Evolutionary conservation across 1,140 invertebrate species (phyloP).

Genomic region (Druon quercuslanigerum): DNA sequence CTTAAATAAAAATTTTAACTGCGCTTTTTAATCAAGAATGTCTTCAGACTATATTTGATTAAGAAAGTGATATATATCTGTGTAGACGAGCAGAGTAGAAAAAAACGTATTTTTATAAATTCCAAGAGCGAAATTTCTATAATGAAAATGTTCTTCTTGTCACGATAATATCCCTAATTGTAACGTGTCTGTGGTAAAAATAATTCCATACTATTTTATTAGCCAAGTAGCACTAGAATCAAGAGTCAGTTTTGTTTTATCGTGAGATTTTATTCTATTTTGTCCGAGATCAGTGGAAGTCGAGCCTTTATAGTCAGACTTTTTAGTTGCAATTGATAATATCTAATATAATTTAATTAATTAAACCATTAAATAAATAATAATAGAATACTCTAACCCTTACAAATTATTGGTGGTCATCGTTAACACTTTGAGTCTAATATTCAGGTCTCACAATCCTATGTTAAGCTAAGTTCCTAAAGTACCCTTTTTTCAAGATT

Average conservation of each 20-base stretch:
- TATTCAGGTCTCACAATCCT: too few species aligned
- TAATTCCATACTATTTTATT: conserved; percentile 41
- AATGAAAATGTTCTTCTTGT: conserved; percentile 22
- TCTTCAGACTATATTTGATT: conserved; percentile 42
- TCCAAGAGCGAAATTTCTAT: conserved; percentile 56
- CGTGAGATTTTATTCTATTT: conserved; percentile 40
- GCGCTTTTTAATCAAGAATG: neutral
- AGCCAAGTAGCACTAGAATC: conserved; percentile 32
- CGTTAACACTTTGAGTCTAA: too few species aligned
- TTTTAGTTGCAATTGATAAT: conserved; percentile 7
- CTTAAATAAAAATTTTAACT: too few species aligned
- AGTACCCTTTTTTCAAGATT: too few species aligned
- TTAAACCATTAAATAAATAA: neutral
- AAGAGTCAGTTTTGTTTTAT: conserved; percentile 50
- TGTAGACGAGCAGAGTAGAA: conserved; percentile 62
- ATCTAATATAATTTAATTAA: conserved; percentile 24
- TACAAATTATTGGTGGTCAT: too few species aligned
- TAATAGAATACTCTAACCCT: neutral
- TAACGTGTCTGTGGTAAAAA: conserved; percentile 43
- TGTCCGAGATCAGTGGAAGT: conserved; percentile 52
- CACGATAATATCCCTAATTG: conserved; percentile 21
- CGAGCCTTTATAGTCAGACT: conserved; percentile 53
- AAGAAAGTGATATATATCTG: conserved; percentile 62
- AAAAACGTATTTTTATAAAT: conserved; percentile 72
- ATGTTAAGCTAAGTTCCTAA: too few species aligned